These are phyloP conservation scores for Cichladusa arquata DNA, from an alignment of 2,113 vertebrate species.

Conservation along the genomic window DNA sequence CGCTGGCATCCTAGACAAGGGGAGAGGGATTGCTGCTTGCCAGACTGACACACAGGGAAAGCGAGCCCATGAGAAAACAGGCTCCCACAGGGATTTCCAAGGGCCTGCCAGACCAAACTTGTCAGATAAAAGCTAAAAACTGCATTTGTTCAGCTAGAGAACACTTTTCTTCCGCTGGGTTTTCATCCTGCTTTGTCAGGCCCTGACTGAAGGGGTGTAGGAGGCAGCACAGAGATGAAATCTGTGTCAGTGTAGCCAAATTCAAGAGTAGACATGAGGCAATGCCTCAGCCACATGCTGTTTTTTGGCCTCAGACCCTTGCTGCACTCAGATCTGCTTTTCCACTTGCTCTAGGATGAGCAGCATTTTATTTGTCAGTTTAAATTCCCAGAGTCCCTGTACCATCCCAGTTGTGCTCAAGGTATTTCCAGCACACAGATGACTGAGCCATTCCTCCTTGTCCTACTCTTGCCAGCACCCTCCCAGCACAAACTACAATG, in stretches of 20 bases:
- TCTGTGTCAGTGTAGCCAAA: neutral
- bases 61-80: neutral
- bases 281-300: neutral
- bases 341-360: neutral
- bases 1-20: conserved; percentile 88
- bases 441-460: accelerated
- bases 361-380: neutral
- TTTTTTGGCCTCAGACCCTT: neutral
- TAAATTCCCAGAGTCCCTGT: neutral
- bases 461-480: neutral
- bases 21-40: neutral
- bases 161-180: neutral
- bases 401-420: neutral
- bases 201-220: neutral
- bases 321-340: neutral
- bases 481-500: neutral
- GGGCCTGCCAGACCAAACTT: neutral
- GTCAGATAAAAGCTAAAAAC: neutral
- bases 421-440: neutral
- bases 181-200: neutral
- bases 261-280: neutral
- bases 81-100: neutral
- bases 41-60: neutral
- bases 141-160: neutral
- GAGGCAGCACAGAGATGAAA: neutral